A percentile compares a stretch with the other conserved stretches of the same genome.
phyloP scores from a whole-genome alignment of 1,140 invertebrate species.

The Teleopsis dalmanni region DNA sequence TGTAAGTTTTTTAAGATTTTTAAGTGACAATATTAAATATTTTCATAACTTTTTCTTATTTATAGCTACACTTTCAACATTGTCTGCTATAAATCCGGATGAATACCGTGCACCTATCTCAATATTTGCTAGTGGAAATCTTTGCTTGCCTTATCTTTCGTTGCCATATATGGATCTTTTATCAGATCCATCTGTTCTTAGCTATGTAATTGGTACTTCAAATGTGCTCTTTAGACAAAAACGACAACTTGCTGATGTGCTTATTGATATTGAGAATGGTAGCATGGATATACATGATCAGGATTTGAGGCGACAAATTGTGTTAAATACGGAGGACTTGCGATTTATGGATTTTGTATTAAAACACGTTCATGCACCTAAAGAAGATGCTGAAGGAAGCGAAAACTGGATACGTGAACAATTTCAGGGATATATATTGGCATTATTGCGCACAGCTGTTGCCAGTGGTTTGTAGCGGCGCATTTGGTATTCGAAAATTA shows the following conservation, averaged over 20 bases:
- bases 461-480: slow-evolving; percentile 53
- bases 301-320: slow-evolving; percentile 72
- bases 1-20: slow-evolving; percentile 37
- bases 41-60: slow-evolving; percentile 18
- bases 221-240: slow-evolving; percentile 97
- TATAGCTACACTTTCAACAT: slow-evolving; percentile 26
- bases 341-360: slow-evolving; percentile 92
- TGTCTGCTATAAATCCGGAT: slow-evolving; percentile 51
- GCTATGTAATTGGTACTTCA: slow-evolving; percentile 92
- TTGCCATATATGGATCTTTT: slow-evolving; percentile 91
- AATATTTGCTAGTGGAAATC: slow-evolving; percentile 85
- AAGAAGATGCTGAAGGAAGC: slow-evolving; percentile 78
- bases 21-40: not conserved
- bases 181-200: slow-evolving; percentile 76
- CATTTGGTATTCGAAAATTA: not conserved
- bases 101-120: slow-evolving; percentile 81
- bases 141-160: slow-evolving; percentile 94
- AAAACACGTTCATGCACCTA: slow-evolving; percentile 71
- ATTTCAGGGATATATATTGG: slow-evolving; percentile 86
- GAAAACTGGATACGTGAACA: slow-evolving; percentile 95
- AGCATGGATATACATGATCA: slow-evolving; percentile 83
- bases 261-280: slow-evolving; percentile 81
- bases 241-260: slow-evolving; percentile 80
- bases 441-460: slow-evolving; percentile 74
- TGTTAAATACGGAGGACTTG: slow-evolving; percentile 89